Evolutionary conservation across 1,140 invertebrate species (phyloP), one percentile per base, ranked within the genome.

Genomic region (Druon quercuslanigerum): DNA sequence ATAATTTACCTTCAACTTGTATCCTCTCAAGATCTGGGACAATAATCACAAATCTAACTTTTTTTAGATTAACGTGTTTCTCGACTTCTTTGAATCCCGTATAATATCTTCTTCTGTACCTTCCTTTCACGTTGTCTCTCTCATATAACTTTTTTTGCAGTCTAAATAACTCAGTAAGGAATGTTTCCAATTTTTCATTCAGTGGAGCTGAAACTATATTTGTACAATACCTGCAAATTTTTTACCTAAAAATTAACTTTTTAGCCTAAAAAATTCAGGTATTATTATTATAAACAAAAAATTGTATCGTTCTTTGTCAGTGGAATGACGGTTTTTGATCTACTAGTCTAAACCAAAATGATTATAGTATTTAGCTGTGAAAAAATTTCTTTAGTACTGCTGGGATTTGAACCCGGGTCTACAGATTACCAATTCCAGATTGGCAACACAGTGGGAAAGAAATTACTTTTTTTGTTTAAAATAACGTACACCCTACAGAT

Each of bases 211-310:
- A 85, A 56, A 86, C 72, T 73, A 78, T 75, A 51, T 88, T 88
- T 17, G 83, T 88, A 75, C 86, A 87, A 73, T 88, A 88, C 85
- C 87, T 88, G 80, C 6, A 87, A 83, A 50, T n/a, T n/a, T n/a
- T n/a, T n/a, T n/a, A n/a, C n/a, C n/a, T n/a, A n/a, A 16, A 54
- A 14, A 3, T 33, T 51, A 60, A 14, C 16, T 52, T 11, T 76
- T 19, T 66, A 33, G 16, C 14, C 19, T 25, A 76, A 3, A 2
- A 33, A 33, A 5, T 33, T 33, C 5, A 33, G 3, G 25, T 3
- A 33, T 33, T 2, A 33, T 0, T 33, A 5, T 33, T 33, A 33
- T 33, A 33, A 33, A 33, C 25, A 33, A 33, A 33, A 33, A 33
- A 33, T 33, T 33, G 2, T 0, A 33, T 33, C 2, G 25, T 33